Evolutionary conservation across 2,113 vertebrate genomes (phyloP), one percentile per base, ranked within the genome.

Genomic region (Pardalotus punctatus): DNA sequence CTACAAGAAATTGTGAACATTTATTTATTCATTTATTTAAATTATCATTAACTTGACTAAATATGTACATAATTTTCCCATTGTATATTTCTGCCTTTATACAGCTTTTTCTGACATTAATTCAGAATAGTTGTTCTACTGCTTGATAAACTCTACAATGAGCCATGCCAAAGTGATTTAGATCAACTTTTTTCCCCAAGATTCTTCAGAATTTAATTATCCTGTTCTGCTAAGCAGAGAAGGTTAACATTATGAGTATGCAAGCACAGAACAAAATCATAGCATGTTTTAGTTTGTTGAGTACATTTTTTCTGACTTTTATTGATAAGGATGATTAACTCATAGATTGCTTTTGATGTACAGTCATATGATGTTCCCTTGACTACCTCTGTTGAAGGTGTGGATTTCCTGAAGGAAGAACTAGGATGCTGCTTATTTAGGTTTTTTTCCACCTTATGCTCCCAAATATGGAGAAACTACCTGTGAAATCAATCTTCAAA

Each of bases 351-450:
- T 62, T 76, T 80, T 80, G 14, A 48, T 17, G 4, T 29, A 9
- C 10, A 18, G 4, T 51, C 25, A n/a, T 58, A 14, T 5, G 23
- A 20, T 25, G 3, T 33, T 77, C 31, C 57, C 14, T 53, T 53
- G 28, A 50, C 24, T 48, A 36, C 19, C 35, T 48, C 20, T 43
- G 16, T 10, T 24, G 12, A 56, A 74, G 13, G 12, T 50, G 28
- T 67, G 28, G 35, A 50, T 90, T 87, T 81, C 22, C 67, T 58
- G 35, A 84, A 54, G 22, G 33, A 64, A 77, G 19, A 8, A 67
- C 12, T 43, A 35, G 9, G 1, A 0, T 66, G 7, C 19, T 50
- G 22, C 19, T 84, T 0, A 1, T 72, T 90, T 40, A 31, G 6
- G 38, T 40, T 18, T 72, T 53, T 66, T 80, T 54, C 31, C 21